Evolutionary conservation across 2,797 vertebrate species (phyloP).

Genomic region (Galago senegalensis): DNA sequence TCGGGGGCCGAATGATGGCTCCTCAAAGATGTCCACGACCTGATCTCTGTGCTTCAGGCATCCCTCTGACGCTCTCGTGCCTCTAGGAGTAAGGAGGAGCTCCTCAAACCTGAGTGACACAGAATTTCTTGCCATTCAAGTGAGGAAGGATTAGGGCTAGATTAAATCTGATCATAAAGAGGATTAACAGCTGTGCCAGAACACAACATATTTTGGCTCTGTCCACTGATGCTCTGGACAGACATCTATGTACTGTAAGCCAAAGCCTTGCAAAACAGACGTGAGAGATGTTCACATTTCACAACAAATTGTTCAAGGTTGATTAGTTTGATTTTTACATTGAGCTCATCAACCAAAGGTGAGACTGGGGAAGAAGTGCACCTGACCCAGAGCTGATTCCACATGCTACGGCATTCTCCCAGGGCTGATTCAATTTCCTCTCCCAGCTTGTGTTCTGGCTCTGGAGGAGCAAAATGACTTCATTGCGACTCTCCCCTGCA

Average conservation of each 20-base stretch:
- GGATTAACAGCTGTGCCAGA: not conserved
- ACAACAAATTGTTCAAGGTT: constrained; percentile 43
- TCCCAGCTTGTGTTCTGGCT: not conserved
- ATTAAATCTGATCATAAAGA: not conserved
- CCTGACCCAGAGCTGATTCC: not conserved
- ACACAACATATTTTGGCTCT: not conserved
- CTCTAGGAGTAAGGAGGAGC: not conserved
- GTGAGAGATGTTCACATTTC: constrained; percentile 1
- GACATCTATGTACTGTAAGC: not conserved
- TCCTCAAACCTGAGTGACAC: not conserved
- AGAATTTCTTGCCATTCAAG: not conserved
- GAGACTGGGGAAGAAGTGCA: constrained; percentile 47
- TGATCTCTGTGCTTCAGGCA: not conserved
- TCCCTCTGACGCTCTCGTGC: not conserved
- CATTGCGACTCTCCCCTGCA: not conserved
- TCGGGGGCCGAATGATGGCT: not conserved
- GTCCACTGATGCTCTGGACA: not conserved
- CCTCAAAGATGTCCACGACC: not conserved
- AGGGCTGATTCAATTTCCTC: constrained; percentile 35
- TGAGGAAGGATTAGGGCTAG: not conserved
- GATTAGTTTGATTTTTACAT: constrained; percentile 68
- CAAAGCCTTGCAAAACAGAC: not conserved
- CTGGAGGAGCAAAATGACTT: not conserved
- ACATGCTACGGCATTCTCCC: constrained; percentile 15
- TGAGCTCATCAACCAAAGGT: constrained; percentile 58